These are phyloP conservation scores for Pentalonia nigronervosa DNA, from an alignment of 1,140 invertebrate genomes.

Conservation along the genomic window DNA sequence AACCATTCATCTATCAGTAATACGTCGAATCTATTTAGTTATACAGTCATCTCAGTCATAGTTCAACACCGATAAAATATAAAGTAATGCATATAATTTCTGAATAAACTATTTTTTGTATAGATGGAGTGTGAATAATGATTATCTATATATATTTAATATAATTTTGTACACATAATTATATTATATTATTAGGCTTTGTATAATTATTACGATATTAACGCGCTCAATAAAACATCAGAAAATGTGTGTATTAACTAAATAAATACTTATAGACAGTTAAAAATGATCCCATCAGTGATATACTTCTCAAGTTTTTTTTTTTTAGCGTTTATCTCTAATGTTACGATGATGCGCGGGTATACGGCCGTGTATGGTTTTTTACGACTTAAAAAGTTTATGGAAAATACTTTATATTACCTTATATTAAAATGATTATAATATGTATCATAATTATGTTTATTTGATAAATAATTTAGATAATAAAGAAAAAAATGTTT, in stretches of 20 bases:
- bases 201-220: conserved; percentile 1
- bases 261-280: neutral
- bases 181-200: neutral
- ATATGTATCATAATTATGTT: too few relatives aligned
- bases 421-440: too few relatives aligned
- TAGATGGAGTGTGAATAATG: neutral
- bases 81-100: conserved; percentile 14
- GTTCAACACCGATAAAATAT: conserved; percentile 27
- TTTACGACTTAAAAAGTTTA: too few relatives aligned
- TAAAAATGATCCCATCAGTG: neutral
- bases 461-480: too few relatives aligned
- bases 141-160: neutral
- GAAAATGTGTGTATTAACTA: neutral
- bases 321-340: too few relatives aligned
- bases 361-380: too few relatives aligned
- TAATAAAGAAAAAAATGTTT: too few relatives aligned
- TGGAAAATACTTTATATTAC: too few relatives aligned
- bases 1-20: conserved; percentile 1
- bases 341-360: too few relatives aligned
- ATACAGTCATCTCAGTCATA: conserved; percentile 1
- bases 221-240: neutral
- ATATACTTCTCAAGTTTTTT: too few relatives aligned
- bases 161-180: neutral
- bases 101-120: conserved; percentile 9
- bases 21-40: neutral